A percentile compares a stretch with the other conserved stretches of the same genome.
These are phyloP conservation scores for Ciconia maguari DNA, from an alignment of 2,113 vertebrate genomes.

Conservation along the genomic window DNA sequence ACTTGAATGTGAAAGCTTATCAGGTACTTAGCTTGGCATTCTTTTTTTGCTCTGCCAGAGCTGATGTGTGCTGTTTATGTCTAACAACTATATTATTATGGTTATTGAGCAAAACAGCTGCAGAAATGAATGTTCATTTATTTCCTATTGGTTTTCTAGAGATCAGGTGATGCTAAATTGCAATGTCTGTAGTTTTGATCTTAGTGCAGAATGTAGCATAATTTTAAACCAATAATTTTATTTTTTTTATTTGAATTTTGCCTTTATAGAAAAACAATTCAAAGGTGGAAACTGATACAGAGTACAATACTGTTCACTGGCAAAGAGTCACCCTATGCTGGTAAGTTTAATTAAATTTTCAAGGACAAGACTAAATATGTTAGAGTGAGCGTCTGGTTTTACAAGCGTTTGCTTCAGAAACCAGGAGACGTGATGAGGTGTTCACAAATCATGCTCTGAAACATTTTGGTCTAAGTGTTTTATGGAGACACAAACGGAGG, in stretches of 20 bases:
- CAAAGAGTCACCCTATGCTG: background rate
- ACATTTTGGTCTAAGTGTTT: background rate
- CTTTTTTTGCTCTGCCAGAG: background rate
- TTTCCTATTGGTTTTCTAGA: constrained; percentile 11
- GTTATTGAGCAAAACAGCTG: constrained; percentile 43
- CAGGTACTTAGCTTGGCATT: background rate
- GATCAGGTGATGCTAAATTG: constrained; percentile 30
- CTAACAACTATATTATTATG: constrained; percentile 8
- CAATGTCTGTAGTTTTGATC: background rate
- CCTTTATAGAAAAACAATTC: background rate
- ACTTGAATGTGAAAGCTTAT: constrained; percentile 11
- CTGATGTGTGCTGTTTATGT: background rate
- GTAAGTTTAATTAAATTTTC: background rate
- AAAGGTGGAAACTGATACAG: background rate
- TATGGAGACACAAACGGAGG: background rate
- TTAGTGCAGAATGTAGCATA: background rate
- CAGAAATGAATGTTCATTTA: constrained; percentile 23
- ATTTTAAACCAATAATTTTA: background rate
- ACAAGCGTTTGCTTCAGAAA: background rate
- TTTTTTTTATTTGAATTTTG: background rate
- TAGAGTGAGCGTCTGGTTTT: background rate
- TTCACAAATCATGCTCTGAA: background rate
- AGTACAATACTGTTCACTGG: background rate
- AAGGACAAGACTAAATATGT: background rate
- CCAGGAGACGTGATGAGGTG: background rate